Base-by-base conservation (phyloP, 2,888 invertebrate species). In the Drepanosiphum platanoidis region DNA sequence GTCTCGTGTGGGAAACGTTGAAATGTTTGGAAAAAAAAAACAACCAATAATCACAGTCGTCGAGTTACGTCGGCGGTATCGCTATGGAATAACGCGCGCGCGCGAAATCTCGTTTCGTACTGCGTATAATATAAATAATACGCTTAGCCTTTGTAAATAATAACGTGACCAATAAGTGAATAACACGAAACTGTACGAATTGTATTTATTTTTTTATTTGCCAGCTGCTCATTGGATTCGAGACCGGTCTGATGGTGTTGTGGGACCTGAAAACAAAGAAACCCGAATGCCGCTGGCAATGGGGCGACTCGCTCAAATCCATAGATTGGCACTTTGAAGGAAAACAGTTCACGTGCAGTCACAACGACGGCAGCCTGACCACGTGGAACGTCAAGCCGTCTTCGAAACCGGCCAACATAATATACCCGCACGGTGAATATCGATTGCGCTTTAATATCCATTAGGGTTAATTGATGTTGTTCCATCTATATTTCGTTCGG, bases 271-370 rank as follows among this genome's bases (percentile, higher is more conserved):
- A 94, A 89, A 93, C 92, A 88, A 96, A 95, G 90, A 91, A 91
- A 88, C 97, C 96, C 66, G 99, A 99, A 89, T 93, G 94, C 91
- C 93, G 97, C 89, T 95, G 94, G 91, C 92, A 93, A 89, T 92
- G 94, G 84, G 91, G 92, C 39, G 96, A 96, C 89, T 93, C 93
- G 82, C 91, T 98, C 88, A 93, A 95, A 89, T 97, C 97, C 83
- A 93, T 97, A 88, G 93, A 96, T 87, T 99, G 99, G 99, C 97
- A 98, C 90, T 94, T 96, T 91, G 99, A 99, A 91, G 99, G 98
- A 88, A 97, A 97, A 91, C 95, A 96, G 91, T 96, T 99, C 90
- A 96, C 99, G 94, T 95, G 95, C 88, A 96, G 97, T 89, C 99
- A 99, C 91, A 93, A 93, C 68, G 98, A 99, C 91, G 99, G 99